Base-by-base conservation (phyloP, 2,888 invertebrate genomes). In the Nemotelus pantherinus region DNA sequence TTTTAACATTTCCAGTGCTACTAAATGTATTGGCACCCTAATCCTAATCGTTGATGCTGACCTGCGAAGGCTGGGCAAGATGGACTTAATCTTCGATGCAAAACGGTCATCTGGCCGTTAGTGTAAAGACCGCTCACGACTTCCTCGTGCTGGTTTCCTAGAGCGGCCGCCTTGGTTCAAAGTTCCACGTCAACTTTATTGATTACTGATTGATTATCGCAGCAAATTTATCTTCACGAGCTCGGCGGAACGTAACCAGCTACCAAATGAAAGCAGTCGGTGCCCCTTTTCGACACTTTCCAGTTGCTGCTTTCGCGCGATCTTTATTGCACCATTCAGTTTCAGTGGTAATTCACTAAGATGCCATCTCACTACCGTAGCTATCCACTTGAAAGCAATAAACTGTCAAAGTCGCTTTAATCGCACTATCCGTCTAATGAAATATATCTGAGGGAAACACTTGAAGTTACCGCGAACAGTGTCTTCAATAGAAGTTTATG, bases 101-200 rank as follows among this genome's bases (percentile, higher is more conserved):
- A 60, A 47, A 45, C 44, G 74, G 60, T 63, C 74, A 74, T 74
- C 48, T 41, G 60, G 63, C 60, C 50, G 72, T 48, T 74, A 60
- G 63, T 60, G 47, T 45, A 39, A 58, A 39, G n/a, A 50, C 48
- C 43, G 39, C 48, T 60, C 74, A 74, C 63, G 74, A 74, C 58
- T 72, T 57, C 71, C 71, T 39, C n/a, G 39, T 10, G 39, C 45
- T 7, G 2, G 47, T 39, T 57, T 57, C 60, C 60, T 48, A 63
- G 50, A 48, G 74, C 39, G 47, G 60, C 43, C 74, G 60, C 55
- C 9, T 44, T 7, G 48, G 74, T 74, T 74, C 74, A 74, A 74
- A 74, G 74, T 74, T 47, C 63, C 48, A 4, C 60, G 3, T 74
- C 74, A 74, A 74, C 60, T 74, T 74, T 74, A 74, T 74, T 63